Evolutionary conservation across 2,888 invertebrate species (phyloP), one percentile per base, ranked within the genome.

Genomic region (Amblyteles armatorius): DNA sequence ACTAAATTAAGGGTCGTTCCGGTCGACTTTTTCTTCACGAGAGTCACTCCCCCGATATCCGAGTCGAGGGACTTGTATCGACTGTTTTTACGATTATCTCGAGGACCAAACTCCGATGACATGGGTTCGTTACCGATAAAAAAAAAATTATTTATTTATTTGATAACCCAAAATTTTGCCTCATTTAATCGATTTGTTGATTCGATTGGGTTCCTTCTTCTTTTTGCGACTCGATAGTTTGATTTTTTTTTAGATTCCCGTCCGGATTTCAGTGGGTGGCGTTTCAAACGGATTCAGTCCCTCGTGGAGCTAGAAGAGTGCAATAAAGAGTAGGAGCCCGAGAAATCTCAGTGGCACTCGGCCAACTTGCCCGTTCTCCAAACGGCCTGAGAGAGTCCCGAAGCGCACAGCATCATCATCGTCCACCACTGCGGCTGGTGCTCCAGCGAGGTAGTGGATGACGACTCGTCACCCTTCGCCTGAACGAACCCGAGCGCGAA

Each of bases 1-100:
- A 90, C 88, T 89, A 90, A 91, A 91, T 91, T 90, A 89, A 90
- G 90, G 90, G 89, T 90, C 90, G 89, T 90, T 90, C 87, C 89
- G 89, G 87, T 88, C 86, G 84, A 86, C 52, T 89, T 89, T 84
- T 81, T 76, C 60, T 36, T 79, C 74, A 69, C 36, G 65, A 69
- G 50, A 33, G 73, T 82, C 55, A 60, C 67, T 52, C 33, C 26
- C 55, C 60, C 50, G 50, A 9, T 52, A 57, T 74, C 48, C 48
- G 19, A 65, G 22, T 71, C 67, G 16, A 48, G 73, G 52, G 60
- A 73, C 60, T 74, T 50, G 57, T 50, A 73, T 77, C 36, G 36
- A 76, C 55, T 69, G 40, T 79, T 67, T n/a, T 29, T 63, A 55
- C 55, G 11, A 55, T 22, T 22, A 55, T 22, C 22, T 19, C 55